Base-by-base conservation (phyloP, 2,113 vertebrate genomes). In the Eulemur macaco region DNA sequence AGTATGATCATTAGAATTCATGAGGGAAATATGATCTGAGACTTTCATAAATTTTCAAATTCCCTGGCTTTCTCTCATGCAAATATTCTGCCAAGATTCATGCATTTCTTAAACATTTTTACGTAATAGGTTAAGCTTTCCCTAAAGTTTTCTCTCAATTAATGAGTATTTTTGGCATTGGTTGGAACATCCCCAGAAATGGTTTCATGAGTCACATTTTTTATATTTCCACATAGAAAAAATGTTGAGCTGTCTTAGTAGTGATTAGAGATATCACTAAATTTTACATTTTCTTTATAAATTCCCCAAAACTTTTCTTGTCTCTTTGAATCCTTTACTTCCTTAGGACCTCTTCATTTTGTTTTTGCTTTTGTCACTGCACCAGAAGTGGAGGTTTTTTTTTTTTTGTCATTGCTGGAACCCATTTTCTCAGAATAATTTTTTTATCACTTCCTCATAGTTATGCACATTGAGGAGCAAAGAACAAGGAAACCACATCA, bases 21-120 rank as follows among this genome's bases (percentile, higher is more conserved):
- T 84, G 42, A 76, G 74, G 54, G 45, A 95, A 86, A 29, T 83
- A 3, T 39, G 63, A 92, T 90, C 69, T 86, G 89, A 97, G 31
- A 86, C 58, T 86, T 96, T 18, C 5, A 73, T 89, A 95, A 42
- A 80, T 94, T 92, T 82, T 39, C 73, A 77, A 39, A 58, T 90
- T 80, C 39, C 23, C 39, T 93, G 54, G 54, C 76, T 54, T 90
- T 87, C 56, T 93, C 39, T 90, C 42, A 74, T 4, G 20, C 52
- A 69, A 84, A 76, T 82, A 82, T 86, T 88, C 78, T 60, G 25
- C 88, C 39, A 90, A 58, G 69, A 94, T 87, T 45, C 42, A 68
- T 54, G 56, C 37, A 83, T 83, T 94, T 94, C 84, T 96, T 96
- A 78, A 89, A 39, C 12, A 84, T 88, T 93, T 82, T 91, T 73